Percentiles rank a stretch among this genome's conserved stretches.
Conservation (phyloP, 2,113 vertebrate genomes). For the Triplophysa dalaica region DNA sequence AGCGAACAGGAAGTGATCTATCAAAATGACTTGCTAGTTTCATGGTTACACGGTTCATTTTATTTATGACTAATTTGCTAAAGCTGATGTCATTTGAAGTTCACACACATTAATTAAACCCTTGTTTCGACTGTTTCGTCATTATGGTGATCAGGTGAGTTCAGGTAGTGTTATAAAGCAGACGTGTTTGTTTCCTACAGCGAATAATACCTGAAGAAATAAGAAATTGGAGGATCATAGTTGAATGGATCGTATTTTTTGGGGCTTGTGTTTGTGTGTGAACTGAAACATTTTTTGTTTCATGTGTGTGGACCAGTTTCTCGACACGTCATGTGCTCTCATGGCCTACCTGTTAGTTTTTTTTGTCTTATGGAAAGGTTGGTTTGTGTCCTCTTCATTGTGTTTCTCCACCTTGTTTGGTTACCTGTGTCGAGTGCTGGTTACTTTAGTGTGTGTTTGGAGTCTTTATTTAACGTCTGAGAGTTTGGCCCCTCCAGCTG, state of each 20-base stretch:
- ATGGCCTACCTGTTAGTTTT: neutral
- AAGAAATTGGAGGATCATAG: neutral
- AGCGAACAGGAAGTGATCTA: no score
- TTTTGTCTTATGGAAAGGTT: neutral
- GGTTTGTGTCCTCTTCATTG: conserved; percentile 10
- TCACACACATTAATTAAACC: no score
- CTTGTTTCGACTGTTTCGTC: no score
- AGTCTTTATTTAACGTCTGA: conserved; percentile 14
- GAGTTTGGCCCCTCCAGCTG: conserved; percentile 47
- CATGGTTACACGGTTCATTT: no score
- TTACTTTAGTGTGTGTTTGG: conserved; percentile 22
- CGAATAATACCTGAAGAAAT: neutral
- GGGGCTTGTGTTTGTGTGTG: neutral
- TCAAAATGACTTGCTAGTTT: no score
- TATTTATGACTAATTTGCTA: no score
- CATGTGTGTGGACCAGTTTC: neutral
- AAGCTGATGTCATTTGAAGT: no score
- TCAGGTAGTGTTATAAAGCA: no score
- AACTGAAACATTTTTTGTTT: neutral
- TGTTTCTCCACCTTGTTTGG: conserved; percentile 21
- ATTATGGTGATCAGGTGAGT: no score
- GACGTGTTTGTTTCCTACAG: no score
- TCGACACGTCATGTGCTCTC: conserved; percentile 25
- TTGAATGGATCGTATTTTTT: neutral
- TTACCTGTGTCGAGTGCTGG: conserved; percentile 11